These are phyloP conservation scores for Ophioderma brevispina DNA, from an alignment of 35 echinoderm and acorn worm species.

Conservation along the genomic window DNA sequence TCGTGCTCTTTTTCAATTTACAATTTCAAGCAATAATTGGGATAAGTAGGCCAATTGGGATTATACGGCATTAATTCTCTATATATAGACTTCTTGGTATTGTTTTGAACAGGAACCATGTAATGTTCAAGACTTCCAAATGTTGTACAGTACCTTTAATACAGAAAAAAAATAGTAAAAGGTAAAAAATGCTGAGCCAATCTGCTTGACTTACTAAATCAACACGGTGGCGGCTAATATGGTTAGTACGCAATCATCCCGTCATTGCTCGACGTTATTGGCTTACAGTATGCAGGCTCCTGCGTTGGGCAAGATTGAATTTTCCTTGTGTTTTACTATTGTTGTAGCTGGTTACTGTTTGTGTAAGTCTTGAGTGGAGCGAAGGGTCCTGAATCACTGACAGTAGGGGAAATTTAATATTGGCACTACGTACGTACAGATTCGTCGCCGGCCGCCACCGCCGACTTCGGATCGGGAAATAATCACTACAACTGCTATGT, in stretches of 20 bases:
- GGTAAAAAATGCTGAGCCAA: not conserved
- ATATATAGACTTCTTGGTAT: too few relatives aligned
- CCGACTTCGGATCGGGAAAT: not conserved
- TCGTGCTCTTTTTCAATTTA: too few relatives aligned
- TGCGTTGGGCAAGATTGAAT: not conserved
- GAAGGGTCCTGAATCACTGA: constrained; percentile 3
- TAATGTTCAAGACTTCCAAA: too few relatives aligned
- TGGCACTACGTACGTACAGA: not conserved
- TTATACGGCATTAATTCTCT: too few relatives aligned
- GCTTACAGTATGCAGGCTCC: not conserved
- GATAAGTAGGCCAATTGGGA: too few relatives aligned
- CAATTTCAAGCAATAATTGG: too few relatives aligned
- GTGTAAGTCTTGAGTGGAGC: not conserved
- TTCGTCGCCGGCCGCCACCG: not conserved
- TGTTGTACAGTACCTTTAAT: too few relatives aligned
- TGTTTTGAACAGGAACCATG: too few relatives aligned
- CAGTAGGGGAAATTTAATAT: not conserved
- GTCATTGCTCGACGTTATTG: not conserved
- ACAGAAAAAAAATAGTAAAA: too few relatives aligned
- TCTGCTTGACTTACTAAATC: constrained; percentile 10
- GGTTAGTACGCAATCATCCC: not conserved
- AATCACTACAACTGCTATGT: not conserved
- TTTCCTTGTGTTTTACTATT: not conserved
- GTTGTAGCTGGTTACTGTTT: constrained; percentile 13
- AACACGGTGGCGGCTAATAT: not conserved